Evolutionary conservation across 2,888 invertebrate genomes (phyloP).

Genomic region (Cryptosula pallasiana): DNA sequence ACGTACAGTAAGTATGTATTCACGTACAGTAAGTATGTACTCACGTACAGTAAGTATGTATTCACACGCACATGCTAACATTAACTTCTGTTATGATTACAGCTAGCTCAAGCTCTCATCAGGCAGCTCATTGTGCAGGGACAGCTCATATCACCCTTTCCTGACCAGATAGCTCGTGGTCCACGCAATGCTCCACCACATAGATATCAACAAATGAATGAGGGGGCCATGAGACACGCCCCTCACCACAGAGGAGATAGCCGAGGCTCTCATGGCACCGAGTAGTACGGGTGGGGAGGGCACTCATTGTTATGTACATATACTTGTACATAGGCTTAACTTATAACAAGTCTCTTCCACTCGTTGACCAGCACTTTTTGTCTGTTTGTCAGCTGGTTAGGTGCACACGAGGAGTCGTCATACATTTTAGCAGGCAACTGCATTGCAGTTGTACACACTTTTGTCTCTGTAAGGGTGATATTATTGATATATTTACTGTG

Average conservation of each 20-base stretch:
- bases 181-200: background rate
- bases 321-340: background rate
- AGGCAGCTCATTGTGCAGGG: background rate
- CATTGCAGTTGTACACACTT: too few species aligned
- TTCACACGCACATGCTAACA: too few species aligned
- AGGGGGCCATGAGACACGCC: background rate
- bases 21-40: too few species aligned
- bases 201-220: background rate
- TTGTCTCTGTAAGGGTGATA: background rate
- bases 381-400: background rate
- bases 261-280: background rate
- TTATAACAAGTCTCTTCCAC: background rate
- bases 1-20: too few species aligned
- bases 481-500: background rate
- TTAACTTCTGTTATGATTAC: too few species aligned
- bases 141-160: background rate
- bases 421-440: too few species aligned
- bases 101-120: conserved; percentile 17
- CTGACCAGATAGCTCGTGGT: background rate
- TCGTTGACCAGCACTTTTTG: background rate
- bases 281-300: background rate
- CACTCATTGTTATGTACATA: background rate
- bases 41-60: too few species aligned
- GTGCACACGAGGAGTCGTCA: too few species aligned
- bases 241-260: background rate